Evolutionary conservation across 1,140 invertebrate species (phyloP), one percentile per base, ranked within the genome.

Genomic region (Trachymyrmex cornetzi): DNA sequence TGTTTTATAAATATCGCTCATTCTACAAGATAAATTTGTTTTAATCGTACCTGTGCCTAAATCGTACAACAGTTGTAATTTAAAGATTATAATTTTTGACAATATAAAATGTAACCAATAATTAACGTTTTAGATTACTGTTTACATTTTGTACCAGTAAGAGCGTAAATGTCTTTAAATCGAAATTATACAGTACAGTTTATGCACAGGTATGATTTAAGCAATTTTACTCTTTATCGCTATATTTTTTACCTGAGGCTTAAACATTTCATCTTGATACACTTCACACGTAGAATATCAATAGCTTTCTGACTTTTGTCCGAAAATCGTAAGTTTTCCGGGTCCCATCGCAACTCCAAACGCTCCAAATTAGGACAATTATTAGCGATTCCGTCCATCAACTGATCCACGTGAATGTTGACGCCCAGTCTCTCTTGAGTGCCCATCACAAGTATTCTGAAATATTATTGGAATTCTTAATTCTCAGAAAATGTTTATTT

Each of bases 291-390:
- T 61, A 99, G 95, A 53, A 98, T 97, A 94, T 99, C 98, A 88
- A 99, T 98, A 2, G 98, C 98, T 94, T 99, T 99, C 94, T 99
- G 99, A 93, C 99, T 99, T 95, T 99, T 99, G 94, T 99, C 99
- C 38, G 99, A 99, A 95, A 99, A 99, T 67, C 99, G 96, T 7
- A 99, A 96, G 92, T 99, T 99, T 89, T 99, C 99, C 0, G 99
- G 99, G 95, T 99, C 99, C 99, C 99, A 99, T 89, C 99, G 96
- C 24, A 99, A 96, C 94, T 99, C 99, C 38, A 99, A 94, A 2
- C 99, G 96, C 94, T 99, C 98, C 88, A 99, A 93, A 86, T 97
- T 97, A 0, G 97, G 97, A 93, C 98, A 99, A 93, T 98, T 98
- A 90, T 98, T 98, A 0, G 99, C 99, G 71, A 99, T 99, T 61